These are phyloP conservation scores for Rallus limicola DNA, from an alignment of 2,113 vertebrate species.

Conservation along the genomic window DNA sequence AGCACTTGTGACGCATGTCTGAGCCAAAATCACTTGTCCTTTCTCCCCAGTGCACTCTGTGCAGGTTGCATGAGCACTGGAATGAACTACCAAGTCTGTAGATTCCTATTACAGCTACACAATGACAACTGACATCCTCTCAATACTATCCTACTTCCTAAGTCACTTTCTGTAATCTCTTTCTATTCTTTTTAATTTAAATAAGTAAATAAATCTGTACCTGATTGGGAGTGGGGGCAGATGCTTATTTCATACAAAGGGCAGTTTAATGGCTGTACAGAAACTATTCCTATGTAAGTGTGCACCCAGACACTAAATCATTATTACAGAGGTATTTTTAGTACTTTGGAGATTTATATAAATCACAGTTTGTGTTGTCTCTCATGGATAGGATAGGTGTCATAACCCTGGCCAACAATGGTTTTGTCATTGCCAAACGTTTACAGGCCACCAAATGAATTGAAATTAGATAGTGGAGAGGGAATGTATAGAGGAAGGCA, in stretches of 20 bases:
- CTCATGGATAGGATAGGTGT: not conserved
- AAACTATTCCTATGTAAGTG: not conserved
- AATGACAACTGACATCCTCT: not conserved
- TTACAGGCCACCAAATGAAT: not conserved
- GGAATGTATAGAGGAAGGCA: not conserved
- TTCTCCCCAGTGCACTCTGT: not conserved
- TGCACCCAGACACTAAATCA: not conserved
- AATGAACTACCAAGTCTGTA: not conserved
- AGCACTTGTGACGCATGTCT: constrained; percentile 57
- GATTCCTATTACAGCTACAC: not conserved
- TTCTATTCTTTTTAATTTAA: not conserved
- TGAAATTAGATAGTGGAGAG: not conserved
- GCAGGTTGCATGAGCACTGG: not conserved
- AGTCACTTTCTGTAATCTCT: not conserved
- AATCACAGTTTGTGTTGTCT: not conserved
- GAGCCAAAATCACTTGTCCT: constrained; percentile 49
- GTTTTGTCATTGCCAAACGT: not conserved
- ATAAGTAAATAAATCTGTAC: not conserved
- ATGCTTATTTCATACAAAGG: not conserved
- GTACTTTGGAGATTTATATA: not conserved
- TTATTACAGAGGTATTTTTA: not conserved
- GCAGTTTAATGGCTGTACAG: not conserved
- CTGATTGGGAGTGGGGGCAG: not conserved
- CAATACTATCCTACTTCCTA: not conserved
- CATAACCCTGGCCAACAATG: not conserved